Base-by-base conservation (phyloP, 2,797 vertebrate species). In the Syncerus caffer region DNA sequence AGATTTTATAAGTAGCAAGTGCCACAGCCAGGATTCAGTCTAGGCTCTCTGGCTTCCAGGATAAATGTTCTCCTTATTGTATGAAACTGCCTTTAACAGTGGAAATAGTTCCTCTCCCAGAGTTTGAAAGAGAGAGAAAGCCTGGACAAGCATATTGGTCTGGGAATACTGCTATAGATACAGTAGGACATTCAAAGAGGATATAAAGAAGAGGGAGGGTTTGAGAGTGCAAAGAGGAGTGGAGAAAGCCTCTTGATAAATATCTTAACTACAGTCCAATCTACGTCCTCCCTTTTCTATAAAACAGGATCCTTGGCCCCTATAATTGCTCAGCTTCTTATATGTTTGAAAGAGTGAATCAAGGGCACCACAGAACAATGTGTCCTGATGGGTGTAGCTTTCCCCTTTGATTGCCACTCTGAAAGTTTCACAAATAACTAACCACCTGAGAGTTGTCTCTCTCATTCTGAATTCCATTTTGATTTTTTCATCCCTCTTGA, bases 381-480 rank as follows among this genome's bases (percentile, higher is more conserved):
- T 4, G 86, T 71, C 64, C 96, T 96, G 94, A 98, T 87, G 87
- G 80, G n/a, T 60, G 17, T 6, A 71, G 47, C 23, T 71, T 88
- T 3, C 12, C 50, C 11, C 14, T 93, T 51, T 88, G 94, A 95
- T 93, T 89, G 90, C 87, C 38, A 51, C 79, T 97, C 71, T 94
- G 74, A 64, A 58, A 96, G 47, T 90, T 89, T 93, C 84, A 45
- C 89, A 91, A 91, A 97, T 91, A 97, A 80, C 90, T 80, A 90
- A 71, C 71, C 83, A 62, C 96, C 88, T 64, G 90, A 96, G 94
- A 95, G 76, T 74, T 90, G 25, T 38, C 58, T 96, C 27, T 38
- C 53, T 96, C 38, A 21, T 67, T 31, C 50, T 87, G 92, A 96
- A 97, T 97, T 97, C 78, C 87, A 97, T 89, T 95, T 93, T 92